A percentile compares a stretch with the other conserved stretches of the same genome.
phyloP scores from a whole-genome alignment of 1,140 invertebrate genomes.

The Nasonia giraulti region DNA sequence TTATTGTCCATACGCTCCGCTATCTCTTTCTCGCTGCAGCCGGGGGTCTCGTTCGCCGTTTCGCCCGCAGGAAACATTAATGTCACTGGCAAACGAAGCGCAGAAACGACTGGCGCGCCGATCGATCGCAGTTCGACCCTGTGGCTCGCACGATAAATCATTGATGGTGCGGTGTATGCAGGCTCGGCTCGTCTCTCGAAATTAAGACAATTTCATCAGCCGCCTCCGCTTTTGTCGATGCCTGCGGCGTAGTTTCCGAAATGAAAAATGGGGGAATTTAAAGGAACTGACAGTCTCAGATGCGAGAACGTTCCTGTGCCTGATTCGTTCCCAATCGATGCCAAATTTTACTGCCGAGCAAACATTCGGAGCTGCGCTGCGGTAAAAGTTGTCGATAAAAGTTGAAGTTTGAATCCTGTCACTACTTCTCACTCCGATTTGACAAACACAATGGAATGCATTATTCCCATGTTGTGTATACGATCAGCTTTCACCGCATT shows the following conservation, averaged over 20 bases:
- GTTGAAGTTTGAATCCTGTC: too few relatives aligned
- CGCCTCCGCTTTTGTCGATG: background rate
- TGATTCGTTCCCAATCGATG: background rate
- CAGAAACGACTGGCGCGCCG: conserved; percentile 42
- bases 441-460: background rate
- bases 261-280: background rate
- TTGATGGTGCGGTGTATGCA: conserved; percentile 1
- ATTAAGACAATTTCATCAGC: conserved; percentile 39
- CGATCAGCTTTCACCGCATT: too few relatives aligned
- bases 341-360: background rate
- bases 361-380: background rate
- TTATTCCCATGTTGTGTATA: too few relatives aligned
- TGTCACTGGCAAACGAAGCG: conserved; percentile 59
- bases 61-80: conserved; percentile 69
- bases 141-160: conserved; percentile 54
- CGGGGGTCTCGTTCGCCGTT: conserved; percentile 46
- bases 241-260: background rate
- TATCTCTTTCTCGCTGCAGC: background rate
- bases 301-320: background rate
- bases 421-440: too few relatives aligned
- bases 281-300: background rate
- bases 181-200: background rate
- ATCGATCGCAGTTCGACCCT: conserved; percentile 58
- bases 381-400: background rate
- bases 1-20: conserved; percentile 8